phyloP scores from a whole-genome alignment of 2,113 vertebrate genomes.

The Proteles cristata region DNA sequence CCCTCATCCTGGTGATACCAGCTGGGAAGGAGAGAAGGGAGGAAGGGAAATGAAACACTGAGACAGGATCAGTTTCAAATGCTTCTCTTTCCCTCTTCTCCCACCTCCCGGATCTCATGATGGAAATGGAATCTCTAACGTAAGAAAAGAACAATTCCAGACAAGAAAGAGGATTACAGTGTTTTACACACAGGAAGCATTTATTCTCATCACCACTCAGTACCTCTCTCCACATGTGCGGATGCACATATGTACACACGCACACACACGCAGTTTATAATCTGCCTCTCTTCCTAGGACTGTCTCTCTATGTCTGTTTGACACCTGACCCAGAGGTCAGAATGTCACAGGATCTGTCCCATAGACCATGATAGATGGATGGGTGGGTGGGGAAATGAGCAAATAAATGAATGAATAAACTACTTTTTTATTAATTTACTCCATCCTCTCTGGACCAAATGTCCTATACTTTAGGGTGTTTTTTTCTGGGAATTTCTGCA shows the following conservation, averaged over 20 bases:
- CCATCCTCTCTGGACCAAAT: not conserved
- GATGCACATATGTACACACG: fast-evolving
- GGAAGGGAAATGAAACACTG: fast-evolving
- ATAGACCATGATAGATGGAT: not conserved
- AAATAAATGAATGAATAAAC: not conserved
- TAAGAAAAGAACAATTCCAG: not conserved
- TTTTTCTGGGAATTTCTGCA: conserved; percentile 49
- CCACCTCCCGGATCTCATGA: not conserved
- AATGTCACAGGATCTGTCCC: not conserved
- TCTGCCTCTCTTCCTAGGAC: not conserved
- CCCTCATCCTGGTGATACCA: fast-evolving
- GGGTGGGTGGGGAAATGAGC: not conserved
- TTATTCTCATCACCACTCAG: not conserved
- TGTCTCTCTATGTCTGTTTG: not conserved
- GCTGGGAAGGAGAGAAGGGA: too few species aligned
- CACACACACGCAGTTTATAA: fast-evolving
- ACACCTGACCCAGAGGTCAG: not conserved
- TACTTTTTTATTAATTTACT: not conserved
- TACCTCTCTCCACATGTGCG: not conserved
- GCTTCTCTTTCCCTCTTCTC: too few species aligned
- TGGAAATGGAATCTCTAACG: not conserved
- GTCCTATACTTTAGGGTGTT: not conserved
- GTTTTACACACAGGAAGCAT: not conserved
- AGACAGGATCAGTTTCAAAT: fast-evolving
- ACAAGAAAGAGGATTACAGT: fast-evolving